Conservation (phyloP, 2,888 invertebrate species). For the Cerastis leucographa region DNA sequence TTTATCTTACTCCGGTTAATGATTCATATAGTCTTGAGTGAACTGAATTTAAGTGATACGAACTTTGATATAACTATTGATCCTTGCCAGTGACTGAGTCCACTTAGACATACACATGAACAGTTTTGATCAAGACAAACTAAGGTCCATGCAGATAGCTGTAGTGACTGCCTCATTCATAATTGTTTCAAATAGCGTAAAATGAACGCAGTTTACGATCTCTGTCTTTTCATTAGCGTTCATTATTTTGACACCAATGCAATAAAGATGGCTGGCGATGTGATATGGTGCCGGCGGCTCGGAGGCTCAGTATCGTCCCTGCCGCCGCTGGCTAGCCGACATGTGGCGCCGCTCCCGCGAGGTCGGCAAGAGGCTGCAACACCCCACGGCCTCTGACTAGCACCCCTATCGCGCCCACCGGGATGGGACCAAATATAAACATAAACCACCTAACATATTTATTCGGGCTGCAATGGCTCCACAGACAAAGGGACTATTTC, state of each 20-base stretch:
- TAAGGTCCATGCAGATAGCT: not conserved
- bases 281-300: slow-evolving; percentile 71
- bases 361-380: slow-evolving; percentile 68
- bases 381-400: slow-evolving; percentile 65
- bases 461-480: slow-evolving; percentile 86
- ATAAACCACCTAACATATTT: slow-evolving; percentile 80
- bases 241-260: slow-evolving; percentile 87
- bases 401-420: slow-evolving; percentile 72
- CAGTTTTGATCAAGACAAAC: slow-evolving; percentile 13
- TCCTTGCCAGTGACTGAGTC: slow-evolving; percentile 7
- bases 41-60: no score
- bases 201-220: slow-evolving; percentile 65
- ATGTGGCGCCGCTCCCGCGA: slow-evolving; percentile 74
- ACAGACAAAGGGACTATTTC: slow-evolving; percentile 79
- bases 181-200: slow-evolving; percentile 21
- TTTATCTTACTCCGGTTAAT: slow-evolving; percentile 5
- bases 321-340: slow-evolving; percentile 74
- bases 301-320: slow-evolving; percentile 73
- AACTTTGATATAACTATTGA: slow-evolving; percentile 8
- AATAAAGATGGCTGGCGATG: slow-evolving; percentile 77
- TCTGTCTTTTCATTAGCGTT: slow-evolving; percentile 80
- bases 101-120: not conserved
- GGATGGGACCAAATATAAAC: slow-evolving; percentile 86
- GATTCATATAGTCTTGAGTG: slow-evolving; percentile 1
- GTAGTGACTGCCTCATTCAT: not conserved